Conservation (phyloP, 2,113 vertebrate genomes). For the Callocephalon fimbriatum region DNA sequence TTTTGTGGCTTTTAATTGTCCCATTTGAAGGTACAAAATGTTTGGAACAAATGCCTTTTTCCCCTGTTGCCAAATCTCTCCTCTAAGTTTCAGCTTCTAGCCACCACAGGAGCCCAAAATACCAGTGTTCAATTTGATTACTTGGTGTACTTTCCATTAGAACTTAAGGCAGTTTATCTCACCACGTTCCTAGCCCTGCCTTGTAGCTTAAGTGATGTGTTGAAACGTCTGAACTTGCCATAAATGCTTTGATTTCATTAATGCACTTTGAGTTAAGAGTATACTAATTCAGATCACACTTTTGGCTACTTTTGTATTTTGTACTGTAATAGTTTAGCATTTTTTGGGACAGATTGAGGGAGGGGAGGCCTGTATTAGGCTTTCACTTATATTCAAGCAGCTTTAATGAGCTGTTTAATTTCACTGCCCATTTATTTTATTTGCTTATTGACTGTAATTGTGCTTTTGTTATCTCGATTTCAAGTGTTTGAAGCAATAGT, state of each 20-base stretch:
- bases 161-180: not conserved
- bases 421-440: not conserved
- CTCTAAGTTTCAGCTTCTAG: not conserved
- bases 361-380: not conserved
- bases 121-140: not conserved
- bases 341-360: not conserved
- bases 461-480: not conserved
- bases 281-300: not conserved
- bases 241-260: not conserved
- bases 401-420: not conserved
- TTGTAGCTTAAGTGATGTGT: not conserved
- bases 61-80: not conserved
- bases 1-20: not conserved
- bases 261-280: not conserved
- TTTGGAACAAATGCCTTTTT: not conserved
- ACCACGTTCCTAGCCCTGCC: not conserved
- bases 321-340: not conserved
- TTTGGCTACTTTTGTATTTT: not conserved
- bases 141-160: not conserved
- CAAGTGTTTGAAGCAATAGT: not conserved
- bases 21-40: not conserved
- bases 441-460: not conserved
- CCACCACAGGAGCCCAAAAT: not conserved
- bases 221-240: not conserved
- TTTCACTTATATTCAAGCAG: not conserved